Evolutionary conservation across 1,140 invertebrate species (phyloP).

Genomic region (silkworm (Bombyx mori)): ASM3026992v2 NC_085110.1:1166501-1167000

Average conservation of each 20-base stretch:
- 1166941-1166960: background rate
- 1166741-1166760: conserved; percentile 46
- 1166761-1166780: conserved; percentile 51
- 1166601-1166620: too few relatives aligned
- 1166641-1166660: too few relatives aligned
- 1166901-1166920: background rate
- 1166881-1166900: background rate
- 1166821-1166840: conserved; percentile 54
- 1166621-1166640: too few relatives aligned
- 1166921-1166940: too few relatives aligned
- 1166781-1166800: conserved; percentile 50
- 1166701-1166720: conserved; percentile 17
- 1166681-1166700: too few relatives aligned
- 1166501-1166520: too few relatives aligned
- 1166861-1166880: conserved; percentile 1
- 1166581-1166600: too few relatives aligned
- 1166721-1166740: conserved; percentile 48
- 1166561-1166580: too few relatives aligned
- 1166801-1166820: conserved; percentile 55
- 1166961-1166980: background rate
- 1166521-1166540: too few relatives aligned
- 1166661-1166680: too few relatives aligned
- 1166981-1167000: too few relatives aligned
- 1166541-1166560: too few relatives aligned
- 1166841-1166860: conserved; percentile 52